Conservation (phyloP, 92 coral and sea anemone genomes). For the Zoanthus solanderi region DNA sequence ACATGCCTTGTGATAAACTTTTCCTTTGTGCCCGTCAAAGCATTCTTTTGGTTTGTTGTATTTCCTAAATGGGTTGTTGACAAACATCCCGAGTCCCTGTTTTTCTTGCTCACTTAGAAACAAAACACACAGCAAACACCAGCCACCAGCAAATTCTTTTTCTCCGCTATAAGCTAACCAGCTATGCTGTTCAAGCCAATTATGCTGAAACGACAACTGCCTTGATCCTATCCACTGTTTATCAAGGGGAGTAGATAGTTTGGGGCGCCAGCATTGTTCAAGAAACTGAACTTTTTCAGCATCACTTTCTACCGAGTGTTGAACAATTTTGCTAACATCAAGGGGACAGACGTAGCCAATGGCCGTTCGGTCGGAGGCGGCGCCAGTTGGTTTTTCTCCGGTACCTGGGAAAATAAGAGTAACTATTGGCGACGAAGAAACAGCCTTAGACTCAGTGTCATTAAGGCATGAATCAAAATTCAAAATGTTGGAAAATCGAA, state of each 20-base stretch:
- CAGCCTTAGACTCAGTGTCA: constrained; percentile 15
- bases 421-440: constrained; percentile 38
- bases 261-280: constrained; percentile 52
- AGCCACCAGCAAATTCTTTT: constrained; percentile 32
- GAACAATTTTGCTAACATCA: constrained; percentile 33
- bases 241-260: constrained; percentile 47
- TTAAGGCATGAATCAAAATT: constrained; percentile 15
- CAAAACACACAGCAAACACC: constrained; percentile 48
- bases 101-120: constrained; percentile 62
- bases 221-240: constrained; percentile 46
- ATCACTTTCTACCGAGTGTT: constrained; percentile 38
- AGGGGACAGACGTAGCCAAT: constrained; percentile 41
- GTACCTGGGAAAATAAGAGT: constrained; percentile 46
- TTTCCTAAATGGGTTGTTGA: constrained; percentile 41
- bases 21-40: constrained; percentile 43
- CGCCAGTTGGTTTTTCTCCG: constrained; percentile 41
- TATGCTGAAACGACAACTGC: constrained; percentile 52
- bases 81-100: constrained; percentile 59
- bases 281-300: constrained; percentile 44
- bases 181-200: constrained; percentile 51
- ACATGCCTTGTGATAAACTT: constrained; percentile 43
- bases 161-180: constrained; percentile 49
- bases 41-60: constrained; percentile 31
- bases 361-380: constrained; percentile 43
- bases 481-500: constrained; percentile 2